Evolutionary conservation across 1,140 invertebrate genomes (phyloP), one percentile per base, ranked within the genome.

Genomic region (Arctopsyche grandis): DNA sequence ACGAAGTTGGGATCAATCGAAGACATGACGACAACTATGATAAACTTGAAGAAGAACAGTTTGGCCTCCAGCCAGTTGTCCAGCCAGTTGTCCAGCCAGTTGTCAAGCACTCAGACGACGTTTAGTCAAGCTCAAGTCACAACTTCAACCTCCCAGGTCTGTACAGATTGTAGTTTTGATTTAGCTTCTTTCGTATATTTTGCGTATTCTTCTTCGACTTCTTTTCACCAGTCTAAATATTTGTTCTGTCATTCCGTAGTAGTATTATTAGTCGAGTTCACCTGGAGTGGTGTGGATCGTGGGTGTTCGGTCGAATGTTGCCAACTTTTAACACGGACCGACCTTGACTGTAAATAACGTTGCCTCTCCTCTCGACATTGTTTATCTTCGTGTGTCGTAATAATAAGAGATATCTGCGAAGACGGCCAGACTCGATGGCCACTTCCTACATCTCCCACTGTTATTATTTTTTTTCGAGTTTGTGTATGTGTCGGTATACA

Each of bases 81-180:
- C 87, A 88, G 79, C 83, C 83, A 63, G 10, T 81, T 85, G 0
- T 86, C 12, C 66, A 80, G 79, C 26, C 81, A 82, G 38, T 21
- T 80, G n/a, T 70, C 63, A n/a, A n/a, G n/a, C 9, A 77, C 19
- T 29, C 79, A 80, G 56, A 74, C 79, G 5, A 73, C 66, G 19
- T 38, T 79, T 12, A 81, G 78, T 70, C 81, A 89, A 80, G 48
- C 66, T 16, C 89, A 89, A 82, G 88, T 89, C 78, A 89, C 89
- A 52, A 88, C 87, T 60, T 88, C 87, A 14, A 85, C 87, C 76
- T 86, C 88, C 84, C 88, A 89, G 85, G 88, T 89, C 79, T 80
- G 29, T 26, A 66, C 19, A 5, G 5, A 21, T 58, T 5, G 16
- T 71, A 7, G 5, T 43, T 21, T 16, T 56, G 19, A 16, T 56